Base-by-base conservation (phyloP, 2,797 vertebrate species). In the Acridotheres tristis region DNA sequence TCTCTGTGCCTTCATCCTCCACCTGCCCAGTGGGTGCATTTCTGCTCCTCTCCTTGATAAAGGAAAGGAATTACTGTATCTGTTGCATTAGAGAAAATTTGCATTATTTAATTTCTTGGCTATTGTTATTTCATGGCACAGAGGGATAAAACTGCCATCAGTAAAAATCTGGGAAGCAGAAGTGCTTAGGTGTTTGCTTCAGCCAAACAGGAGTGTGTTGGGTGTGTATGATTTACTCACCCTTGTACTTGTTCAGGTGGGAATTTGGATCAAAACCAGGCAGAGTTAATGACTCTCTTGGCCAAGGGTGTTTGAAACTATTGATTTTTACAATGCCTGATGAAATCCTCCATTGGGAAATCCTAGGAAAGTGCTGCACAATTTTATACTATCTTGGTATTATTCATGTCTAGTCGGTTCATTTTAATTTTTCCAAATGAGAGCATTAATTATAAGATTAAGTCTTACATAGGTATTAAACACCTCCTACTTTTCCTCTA, bases 401-500 rank as follows among this genome's bases (percentile, higher is more conserved):
- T 86, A 89, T 54, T 88, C 32, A 15, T 62, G 23, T 66, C n/a
- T 75, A 66, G 10, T 53, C 38, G 29, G 79, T 69, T 92, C 2
- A 0, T 78, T 68, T 72, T 78, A 73, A 85, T 84, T 47, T 75
- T 84, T 93, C 55, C 55, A 53, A 85, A 85, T 88, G 69, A 91
- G 23, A 94, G 22, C 50, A 32, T 58, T 93, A 90, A 94, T 96
- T 80, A 58, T 45, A 94, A 76, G 62, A 59, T 73, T 71, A 90
- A 59, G 48, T 86, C 69, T 36, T 80, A 36, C 25, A 3, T 16
- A 74, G 29, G 3, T 63, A 69, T 65, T 87, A 42, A 19, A 74
- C 29, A 40, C 50, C 19, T 87, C 61, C n/a, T 89, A 27, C 54
- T 68, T 90, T 57, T 43, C 34, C 53, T 3, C 0, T 57, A 62